Evolutionary conservation across 1,140 invertebrate species (phyloP).

Genomic region (Nasonia giraulti): DNA sequence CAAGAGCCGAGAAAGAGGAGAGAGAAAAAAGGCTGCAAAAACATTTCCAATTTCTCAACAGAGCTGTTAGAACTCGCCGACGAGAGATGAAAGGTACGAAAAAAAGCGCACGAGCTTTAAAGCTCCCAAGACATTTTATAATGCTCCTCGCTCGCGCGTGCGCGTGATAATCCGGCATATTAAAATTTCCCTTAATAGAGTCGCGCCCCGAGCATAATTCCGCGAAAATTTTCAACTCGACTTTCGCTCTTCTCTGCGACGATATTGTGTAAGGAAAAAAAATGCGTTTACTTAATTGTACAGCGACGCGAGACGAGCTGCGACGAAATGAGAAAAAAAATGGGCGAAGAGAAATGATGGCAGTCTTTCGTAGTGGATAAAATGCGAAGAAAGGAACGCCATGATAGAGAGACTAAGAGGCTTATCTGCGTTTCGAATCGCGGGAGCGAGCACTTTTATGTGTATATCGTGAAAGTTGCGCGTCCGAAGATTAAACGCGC

Average conservation of each 20-base stretch:
- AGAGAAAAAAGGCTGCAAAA: not conserved
- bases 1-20: not conserved
- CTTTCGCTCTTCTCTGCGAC: not conserved
- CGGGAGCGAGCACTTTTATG: not conserved
- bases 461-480: not conserved
- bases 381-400: not conserved
- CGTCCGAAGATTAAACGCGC: not conserved
- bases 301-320: not conserved
- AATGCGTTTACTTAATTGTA: not conserved
- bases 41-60: constrained; percentile 40
- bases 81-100: constrained; percentile 2
- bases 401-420: not conserved
- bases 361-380: not conserved
- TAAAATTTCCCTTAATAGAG: constrained; percentile 34
- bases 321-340: not conserved
- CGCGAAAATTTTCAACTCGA: not conserved
- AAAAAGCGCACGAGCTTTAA: constrained; percentile 16
- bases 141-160: too few relatives aligned
- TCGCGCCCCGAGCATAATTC: not conserved
- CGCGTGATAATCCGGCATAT: constrained; percentile 15
- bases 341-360: not conserved
- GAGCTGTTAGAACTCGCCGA: constrained; percentile 21
- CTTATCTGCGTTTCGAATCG: not conserved
- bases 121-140: constrained; percentile 37
- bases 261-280: not conserved